phyloP scores from a whole-genome alignment of 2,888 invertebrate species.

The Cephus runcator region DNA sequence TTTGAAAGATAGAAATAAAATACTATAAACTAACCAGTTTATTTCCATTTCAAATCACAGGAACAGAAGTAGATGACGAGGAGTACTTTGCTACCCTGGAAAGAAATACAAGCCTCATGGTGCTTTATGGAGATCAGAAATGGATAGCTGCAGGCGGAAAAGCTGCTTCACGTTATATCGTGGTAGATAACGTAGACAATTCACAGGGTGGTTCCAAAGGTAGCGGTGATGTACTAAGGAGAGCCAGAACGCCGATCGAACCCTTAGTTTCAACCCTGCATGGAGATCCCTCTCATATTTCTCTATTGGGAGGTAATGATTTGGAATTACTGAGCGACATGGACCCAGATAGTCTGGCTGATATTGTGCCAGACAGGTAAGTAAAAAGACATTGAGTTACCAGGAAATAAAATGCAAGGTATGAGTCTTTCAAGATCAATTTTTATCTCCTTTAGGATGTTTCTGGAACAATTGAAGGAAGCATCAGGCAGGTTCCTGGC shows the following conservation, averaged over 20 bases:
- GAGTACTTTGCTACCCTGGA: constrained; percentile 93
- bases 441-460: constrained; percentile 66
- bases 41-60: constrained; percentile 31
- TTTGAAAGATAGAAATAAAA: background rate
- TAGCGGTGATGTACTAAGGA: constrained; percentile 38
- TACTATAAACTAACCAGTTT: background rate
- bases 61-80: constrained; percentile 95
- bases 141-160: constrained; percentile 70
- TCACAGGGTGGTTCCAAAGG: constrained; percentile 41
- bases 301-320: constrained; percentile 84
- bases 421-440: background rate
- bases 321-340: constrained; percentile 87
- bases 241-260: constrained; percentile 48
- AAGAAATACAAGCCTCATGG: constrained; percentile 87
- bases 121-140: constrained; percentile 80
- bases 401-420: background rate
- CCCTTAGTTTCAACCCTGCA: constrained; percentile 57
- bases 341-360: constrained; percentile 89
- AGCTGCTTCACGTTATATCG: constrained; percentile 53
- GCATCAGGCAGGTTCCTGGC: constrained; percentile 83
- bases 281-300: constrained; percentile 83
- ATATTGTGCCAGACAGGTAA: constrained; percentile 78
- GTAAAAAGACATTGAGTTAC: constrained; percentile 67
- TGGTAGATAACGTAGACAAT: constrained; percentile 50
- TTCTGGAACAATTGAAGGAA: constrained; percentile 84